Conservation (phyloP, 2,888 invertebrate species). For the Hypena proboscidalis region DNA sequence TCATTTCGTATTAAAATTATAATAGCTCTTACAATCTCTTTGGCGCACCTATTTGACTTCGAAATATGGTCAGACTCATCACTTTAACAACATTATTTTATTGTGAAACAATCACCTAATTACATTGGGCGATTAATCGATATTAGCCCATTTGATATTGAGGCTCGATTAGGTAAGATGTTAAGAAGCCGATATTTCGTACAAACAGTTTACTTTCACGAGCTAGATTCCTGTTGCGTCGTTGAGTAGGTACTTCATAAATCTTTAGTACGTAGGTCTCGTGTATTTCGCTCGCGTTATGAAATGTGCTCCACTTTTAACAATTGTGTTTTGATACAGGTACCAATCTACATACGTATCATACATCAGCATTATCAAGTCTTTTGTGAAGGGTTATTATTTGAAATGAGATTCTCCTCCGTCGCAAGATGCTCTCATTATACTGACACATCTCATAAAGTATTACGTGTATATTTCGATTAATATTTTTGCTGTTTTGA, state of each 20-base stretch:
- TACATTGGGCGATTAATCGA: constrained; percentile 47
- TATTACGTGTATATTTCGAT: too few species aligned
- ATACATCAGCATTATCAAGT: constrained; percentile 18
- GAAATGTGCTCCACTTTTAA: constrained; percentile 42
- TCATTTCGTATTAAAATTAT: constrained; percentile 17
- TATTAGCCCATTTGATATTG: constrained; percentile 40
- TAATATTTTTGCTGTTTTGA: too few species aligned
- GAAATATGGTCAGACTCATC: constrained; percentile 33
- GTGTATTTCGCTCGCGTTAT: constrained; percentile 32
- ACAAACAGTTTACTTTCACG: constrained; percentile 54
- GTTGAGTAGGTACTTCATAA: constrained; percentile 39
- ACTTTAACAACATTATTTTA: constrained; percentile 35
- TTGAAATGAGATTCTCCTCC: constrained; percentile 3
- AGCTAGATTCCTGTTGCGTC: constrained; percentile 46
- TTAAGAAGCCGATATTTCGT: constrained; percentile 27
- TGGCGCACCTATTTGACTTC: constrained; percentile 21
- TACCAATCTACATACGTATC: constrained; percentile 15
- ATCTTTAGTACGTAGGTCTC: constrained; percentile 29
- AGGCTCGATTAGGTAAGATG: constrained; percentile 42
- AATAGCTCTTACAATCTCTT: constrained; percentile 9
- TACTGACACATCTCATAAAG: too few species aligned
- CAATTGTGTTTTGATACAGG: constrained; percentile 29
- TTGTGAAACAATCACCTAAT: constrained; percentile 41
- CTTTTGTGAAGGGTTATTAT: constrained; percentile 6
- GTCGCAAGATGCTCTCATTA: too few species aligned